Evolutionary conservation across 2,888 invertebrate genomes (phyloP), one percentile per base, ranked within the genome.

Genomic region (Hydroisotoma schaefferi): DNA sequence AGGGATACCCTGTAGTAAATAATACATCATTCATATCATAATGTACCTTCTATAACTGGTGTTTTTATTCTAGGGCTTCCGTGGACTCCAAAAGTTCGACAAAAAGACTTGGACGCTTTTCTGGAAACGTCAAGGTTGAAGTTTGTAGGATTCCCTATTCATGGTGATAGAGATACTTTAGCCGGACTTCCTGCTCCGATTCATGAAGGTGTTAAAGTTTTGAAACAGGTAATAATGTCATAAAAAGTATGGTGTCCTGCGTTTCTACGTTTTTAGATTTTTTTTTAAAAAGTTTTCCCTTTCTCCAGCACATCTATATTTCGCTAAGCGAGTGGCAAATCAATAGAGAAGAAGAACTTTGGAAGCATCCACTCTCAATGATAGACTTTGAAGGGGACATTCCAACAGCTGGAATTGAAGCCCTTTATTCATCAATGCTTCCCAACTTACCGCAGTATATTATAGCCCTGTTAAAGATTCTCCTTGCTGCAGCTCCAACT

Each of bases 401-500:
- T 75, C 55, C 53, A 48, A 55, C 58, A 8, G 92, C 88, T 22
- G 87, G 93, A 62, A 85, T 88, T 2, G 98, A 98, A 82, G 81
- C 87, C 60, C 81, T 98, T 53, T 98, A 97, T 77, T 87, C 87
- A 78, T 91, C 90, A n/a, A 90, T 98, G 83, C 79, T 97, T 69
- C 94, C 97, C 1, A 93, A 92, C 79, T 81, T 99, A 73, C 94
- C 97, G 10, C 97, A 98, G 75, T 95, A 97, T 75, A 94, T 97
- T 88, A 98, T 98, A 75, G 94, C 95, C 23, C 77, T 99, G 56
- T 80, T 99, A 53, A 99, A 99, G 81, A 93, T 99, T 72, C 81
- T 99, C 58, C 81, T 99, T 58, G 98, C 98, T 28, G 97, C 98
- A 56, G 94, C 97, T 33, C 98, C 99, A 3, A 97, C 97, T n/a